These are phyloP conservation scores for Melopsittacus undulatus DNA, from an alignment of 2,797 vertebrate genomes.

Conservation along the genomic window DNA sequence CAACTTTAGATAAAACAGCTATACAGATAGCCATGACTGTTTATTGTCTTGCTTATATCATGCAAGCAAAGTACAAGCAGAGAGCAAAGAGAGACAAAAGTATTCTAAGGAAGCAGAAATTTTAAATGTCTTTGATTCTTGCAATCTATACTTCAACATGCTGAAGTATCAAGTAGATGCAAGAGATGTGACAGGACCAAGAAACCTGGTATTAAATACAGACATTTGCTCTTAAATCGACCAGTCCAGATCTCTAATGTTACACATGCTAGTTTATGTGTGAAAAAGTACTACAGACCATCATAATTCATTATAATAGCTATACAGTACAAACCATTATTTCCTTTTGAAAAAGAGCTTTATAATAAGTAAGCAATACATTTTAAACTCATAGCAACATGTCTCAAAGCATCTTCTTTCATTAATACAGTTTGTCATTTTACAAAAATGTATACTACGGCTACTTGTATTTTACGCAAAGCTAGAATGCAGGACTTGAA, in stretches of 20 bases:
- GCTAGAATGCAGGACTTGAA: conserved; percentile 47
- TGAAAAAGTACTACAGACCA: not conserved
- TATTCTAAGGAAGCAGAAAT: not conserved
- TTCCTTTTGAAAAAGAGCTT: conserved; percentile 1
- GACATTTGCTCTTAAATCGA: not conserved
- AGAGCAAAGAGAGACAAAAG: not conserved
- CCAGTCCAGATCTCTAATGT: not conserved
- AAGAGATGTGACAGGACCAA: not conserved
- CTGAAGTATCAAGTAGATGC: not conserved
- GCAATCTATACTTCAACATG: not conserved
- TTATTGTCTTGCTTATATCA: not conserved
- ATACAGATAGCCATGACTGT: not conserved
- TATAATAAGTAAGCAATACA: not conserved
- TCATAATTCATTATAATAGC: not conserved
- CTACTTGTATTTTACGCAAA: conserved; percentile 33
- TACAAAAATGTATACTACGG: conserved; percentile 40
- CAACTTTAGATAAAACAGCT: not conserved
- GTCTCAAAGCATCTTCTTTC: conserved; percentile 29
- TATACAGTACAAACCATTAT: not conserved
- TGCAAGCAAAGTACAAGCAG: not conserved
- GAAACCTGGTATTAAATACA: not conserved
- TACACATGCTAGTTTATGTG: not conserved
- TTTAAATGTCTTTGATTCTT: not conserved
- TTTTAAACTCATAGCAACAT: not conserved
- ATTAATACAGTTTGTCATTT: conserved; percentile 37